Conservation (phyloP, 2,888 invertebrate genomes). For the Caradrina clavipalpis region DNA sequence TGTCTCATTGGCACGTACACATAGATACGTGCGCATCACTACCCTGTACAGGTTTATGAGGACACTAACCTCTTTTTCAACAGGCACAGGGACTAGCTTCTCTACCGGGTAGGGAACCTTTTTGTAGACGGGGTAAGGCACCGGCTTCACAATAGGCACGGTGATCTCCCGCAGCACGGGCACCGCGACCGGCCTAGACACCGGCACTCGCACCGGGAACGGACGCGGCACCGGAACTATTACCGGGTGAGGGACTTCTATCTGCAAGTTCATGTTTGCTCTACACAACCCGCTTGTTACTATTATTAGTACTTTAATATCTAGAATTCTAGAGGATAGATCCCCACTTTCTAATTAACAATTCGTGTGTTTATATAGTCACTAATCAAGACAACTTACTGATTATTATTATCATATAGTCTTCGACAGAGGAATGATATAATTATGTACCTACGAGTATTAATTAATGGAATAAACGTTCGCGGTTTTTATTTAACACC, state of each 20-base stretch:
- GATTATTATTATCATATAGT: no score
- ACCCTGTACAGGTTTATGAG: slow-evolving; percentile 40
- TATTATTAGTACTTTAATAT: slow-evolving; percentile 34
- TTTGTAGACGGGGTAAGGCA: slow-evolving; percentile 94
- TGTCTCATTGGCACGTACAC: slow-evolving; percentile 49
- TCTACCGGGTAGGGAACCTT: slow-evolving; percentile 94
- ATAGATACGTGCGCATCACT: slow-evolving; percentile 46
- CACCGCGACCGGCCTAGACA: slow-evolving; percentile 93
- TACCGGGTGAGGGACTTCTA: slow-evolving; percentile 94
- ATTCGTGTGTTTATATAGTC: neutral
- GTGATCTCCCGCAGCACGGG: slow-evolving; percentile 92
- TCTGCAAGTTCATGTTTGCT: slow-evolving; percentile 84
- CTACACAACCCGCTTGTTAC: slow-evolving; percentile 59
- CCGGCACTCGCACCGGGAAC: slow-evolving; percentile 94
- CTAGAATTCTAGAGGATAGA: neutral
- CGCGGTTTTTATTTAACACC: neutral
- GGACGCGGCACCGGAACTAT: slow-evolving; percentile 94
- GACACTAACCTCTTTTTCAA: slow-evolving; percentile 93
- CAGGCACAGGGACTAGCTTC: slow-evolving; percentile 93
- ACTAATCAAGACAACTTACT: neutral
- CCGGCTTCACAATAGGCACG: slow-evolving; percentile 91
- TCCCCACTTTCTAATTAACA: neutral
- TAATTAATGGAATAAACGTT: neutral
- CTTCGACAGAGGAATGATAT: neutral
- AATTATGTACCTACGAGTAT: no score